Conservation (phyloP, 2,888 invertebrate species). For the Acholoe squamosa region DNA sequence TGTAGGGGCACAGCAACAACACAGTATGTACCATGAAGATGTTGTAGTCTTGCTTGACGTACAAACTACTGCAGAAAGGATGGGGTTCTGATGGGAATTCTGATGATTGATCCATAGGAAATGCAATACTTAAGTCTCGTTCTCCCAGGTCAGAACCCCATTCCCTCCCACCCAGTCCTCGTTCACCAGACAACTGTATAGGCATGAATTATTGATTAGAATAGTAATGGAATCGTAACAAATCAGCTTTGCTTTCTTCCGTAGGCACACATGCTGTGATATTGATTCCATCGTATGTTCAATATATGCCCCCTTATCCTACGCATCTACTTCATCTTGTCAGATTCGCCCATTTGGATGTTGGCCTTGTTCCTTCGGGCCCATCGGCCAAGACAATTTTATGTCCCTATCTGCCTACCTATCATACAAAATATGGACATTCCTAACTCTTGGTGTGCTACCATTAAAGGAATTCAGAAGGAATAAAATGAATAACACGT, state of each 20-base stretch:
- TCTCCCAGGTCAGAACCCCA: neutral
- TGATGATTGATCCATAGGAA: conserved; percentile 13
- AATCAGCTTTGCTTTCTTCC: conserved; percentile 15
- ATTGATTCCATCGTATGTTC: neutral
- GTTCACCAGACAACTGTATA: conserved; percentile 1
- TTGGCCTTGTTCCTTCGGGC: neutral
- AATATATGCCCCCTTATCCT: conserved; percentile 20
- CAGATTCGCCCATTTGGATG: neutral
- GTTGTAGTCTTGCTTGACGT: too few species aligned
- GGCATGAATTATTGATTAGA: neutral
- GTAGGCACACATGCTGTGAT: neutral
- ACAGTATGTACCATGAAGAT: neutral
- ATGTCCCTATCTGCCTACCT: neutral
- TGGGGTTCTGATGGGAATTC: neutral
- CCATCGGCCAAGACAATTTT: neutral
- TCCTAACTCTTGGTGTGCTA: too few species aligned
- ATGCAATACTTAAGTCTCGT: neutral
- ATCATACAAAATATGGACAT: neutral
- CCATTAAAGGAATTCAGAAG: too few species aligned
- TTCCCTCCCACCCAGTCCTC: neutral
- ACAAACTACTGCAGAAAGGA: neutral
- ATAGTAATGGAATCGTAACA: conserved; percentile 20
- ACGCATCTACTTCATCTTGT: neutral
- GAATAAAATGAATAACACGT: too few species aligned
- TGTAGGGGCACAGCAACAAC: neutral